phyloP scores from a whole-genome alignment of 2,113 vertebrate genomes.

The Pardalotus punctatus region DNA sequence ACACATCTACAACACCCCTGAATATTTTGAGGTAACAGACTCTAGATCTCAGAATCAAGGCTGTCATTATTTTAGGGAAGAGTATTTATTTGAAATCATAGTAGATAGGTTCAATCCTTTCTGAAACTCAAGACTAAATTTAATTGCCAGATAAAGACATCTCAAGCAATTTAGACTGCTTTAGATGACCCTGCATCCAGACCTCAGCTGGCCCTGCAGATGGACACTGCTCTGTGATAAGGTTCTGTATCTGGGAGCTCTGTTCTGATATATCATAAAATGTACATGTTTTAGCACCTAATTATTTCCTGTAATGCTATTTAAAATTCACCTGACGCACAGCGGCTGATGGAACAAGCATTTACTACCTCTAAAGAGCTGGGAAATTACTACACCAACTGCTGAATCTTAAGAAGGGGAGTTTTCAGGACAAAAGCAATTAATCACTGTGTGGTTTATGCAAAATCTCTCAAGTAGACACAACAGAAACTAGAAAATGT shows the following conservation, averaged over 20 bases:
- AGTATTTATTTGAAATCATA: neutral
- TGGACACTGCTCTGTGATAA: neutral
- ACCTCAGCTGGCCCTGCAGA: neutral
- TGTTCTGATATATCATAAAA: neutral
- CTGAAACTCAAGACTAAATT: neutral
- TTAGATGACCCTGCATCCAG: neutral
- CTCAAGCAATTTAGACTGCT: neutral
- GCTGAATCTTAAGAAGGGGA: neutral
- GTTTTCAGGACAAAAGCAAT: neutral
- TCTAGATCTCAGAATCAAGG: neutral
- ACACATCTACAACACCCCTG: neutral
- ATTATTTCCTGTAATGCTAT: neutral
- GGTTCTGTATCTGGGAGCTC: neutral
- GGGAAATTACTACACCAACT: neutral
- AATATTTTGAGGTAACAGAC: neutral
- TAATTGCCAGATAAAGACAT: neutral
- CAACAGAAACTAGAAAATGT: neutral
- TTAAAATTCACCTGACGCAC: neutral
- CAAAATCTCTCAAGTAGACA: neutral
- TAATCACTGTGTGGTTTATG: neutral
- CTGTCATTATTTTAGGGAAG: neutral
- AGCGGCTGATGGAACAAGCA: neutral
- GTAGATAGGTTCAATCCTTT: neutral
- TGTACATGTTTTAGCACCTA: neutral
- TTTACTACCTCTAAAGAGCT: neutral